Base-by-base conservation (phyloP, 2,113 vertebrate genomes). In the Cryptotis parvus region DNA sequence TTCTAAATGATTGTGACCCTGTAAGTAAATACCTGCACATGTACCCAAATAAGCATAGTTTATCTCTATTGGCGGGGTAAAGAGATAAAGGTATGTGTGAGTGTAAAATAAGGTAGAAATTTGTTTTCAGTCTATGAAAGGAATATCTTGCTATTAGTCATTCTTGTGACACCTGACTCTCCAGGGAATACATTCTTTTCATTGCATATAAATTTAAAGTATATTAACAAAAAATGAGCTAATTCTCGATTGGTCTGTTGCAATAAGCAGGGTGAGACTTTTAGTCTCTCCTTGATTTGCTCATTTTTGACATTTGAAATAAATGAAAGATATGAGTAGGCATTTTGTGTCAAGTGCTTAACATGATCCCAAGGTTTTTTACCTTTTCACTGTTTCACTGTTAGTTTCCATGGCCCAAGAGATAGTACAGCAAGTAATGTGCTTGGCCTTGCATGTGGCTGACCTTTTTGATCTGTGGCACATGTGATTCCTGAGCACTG, bases 141-240 rank as follows among this genome's bases (percentile, higher is more conserved):
- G 76, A 61, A 76, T 89, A 27, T 72, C 77, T 18, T 89, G 63
- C n/a, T 72, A 27, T 12, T 77, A 37, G 31, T 31, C 49, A 39
- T 74, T 14, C 39, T 88, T 20, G 4, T 29, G 72, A 49, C n/a
- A 73, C 63, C 22, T 73, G 66, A 49, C 61, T 90, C 6, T 49
- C 70, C 18, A 85, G 31, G 73, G 6, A 35, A 39, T 75, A 87
- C 89, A 91, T 33, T 93, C 79, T 92, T 43, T 84, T 82, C 85
- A 87, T 3, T 84, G 61, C 14, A 89, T 89, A 72, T 78, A 49
- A 92, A 90, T 45, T 75, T 92, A 58, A 58, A 22, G 24, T 58
- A 8, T 58, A 58, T 92, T 91, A 41, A 37, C 41, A 52, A 90
- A 82, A 75, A 70, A 27, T 18, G 2, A 68, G 41, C 66, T 75